phyloP scores from a whole-genome alignment of 2,888 invertebrate species.

The Stomorhina lunata region DNA sequence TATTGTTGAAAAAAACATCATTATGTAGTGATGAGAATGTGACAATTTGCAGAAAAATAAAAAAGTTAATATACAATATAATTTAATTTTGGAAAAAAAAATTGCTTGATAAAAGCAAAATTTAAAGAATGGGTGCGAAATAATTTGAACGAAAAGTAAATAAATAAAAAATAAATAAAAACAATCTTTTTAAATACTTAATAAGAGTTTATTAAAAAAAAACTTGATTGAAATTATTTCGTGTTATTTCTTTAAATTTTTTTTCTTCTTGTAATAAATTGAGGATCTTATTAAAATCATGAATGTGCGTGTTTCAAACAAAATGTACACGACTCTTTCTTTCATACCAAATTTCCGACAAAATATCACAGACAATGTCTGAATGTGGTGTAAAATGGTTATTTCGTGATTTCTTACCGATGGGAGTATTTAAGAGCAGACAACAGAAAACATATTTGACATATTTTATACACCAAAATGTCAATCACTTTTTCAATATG shows the following conservation, averaged over 20 bases:
- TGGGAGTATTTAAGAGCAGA: conserved; percentile 55
- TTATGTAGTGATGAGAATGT: conserved; percentile 23
- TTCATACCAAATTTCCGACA: conserved; percentile 21
- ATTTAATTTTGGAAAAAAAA: background rate
- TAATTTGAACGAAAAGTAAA: too few species aligned
- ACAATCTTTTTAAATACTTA: background rate
- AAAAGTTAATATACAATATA: background rate
- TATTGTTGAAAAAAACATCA: conserved; percentile 14
- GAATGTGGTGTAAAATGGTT: conserved; percentile 23
- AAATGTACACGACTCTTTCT: conserved; percentile 31
- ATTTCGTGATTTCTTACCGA: conserved; percentile 57
- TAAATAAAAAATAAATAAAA: too few species aligned
- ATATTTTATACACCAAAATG: conserved; percentile 59
- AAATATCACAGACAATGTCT: background rate
- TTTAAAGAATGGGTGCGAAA: background rate
- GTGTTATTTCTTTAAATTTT: conserved; percentile 18
- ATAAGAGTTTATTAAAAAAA: background rate
- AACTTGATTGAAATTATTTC: conserved; percentile 18
- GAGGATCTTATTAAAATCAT: conserved; percentile 22
- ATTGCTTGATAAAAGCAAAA: background rate
- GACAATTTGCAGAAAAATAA: conserved; percentile 44
- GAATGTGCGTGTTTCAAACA: conserved; percentile 51
- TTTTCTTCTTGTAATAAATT: background rate
- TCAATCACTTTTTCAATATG: conserved; percentile 53
- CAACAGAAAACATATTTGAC: conserved; percentile 54